Base-by-base conservation (phyloP, 2,113 vertebrate species). In the Megalops atlanticus region DNA sequence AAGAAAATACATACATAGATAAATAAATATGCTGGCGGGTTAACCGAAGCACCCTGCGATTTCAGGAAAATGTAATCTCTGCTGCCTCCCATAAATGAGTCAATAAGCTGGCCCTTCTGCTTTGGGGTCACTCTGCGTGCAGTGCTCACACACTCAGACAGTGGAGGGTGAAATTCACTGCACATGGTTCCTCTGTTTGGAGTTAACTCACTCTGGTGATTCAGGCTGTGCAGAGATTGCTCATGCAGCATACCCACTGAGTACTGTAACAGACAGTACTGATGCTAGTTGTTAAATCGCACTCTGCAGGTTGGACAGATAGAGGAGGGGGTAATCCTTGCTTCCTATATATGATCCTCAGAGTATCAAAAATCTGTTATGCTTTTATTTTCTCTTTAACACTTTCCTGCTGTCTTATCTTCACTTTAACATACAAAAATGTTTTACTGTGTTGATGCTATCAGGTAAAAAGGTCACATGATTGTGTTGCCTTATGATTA, bases 11-110 rank as follows among this genome's bases (percentile, higher is more conserved):
- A 54, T 11, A 77, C 14, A 18, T 2, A 16, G 24, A 47, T 16
- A 16, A 24, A 38, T 36, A 10, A 77, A 54, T 36, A 36, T 27
- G 47, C 16, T 36, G 31, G 58, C 72, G 54, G 82, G 80, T 72
- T 70, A 75, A 54, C 75, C 75, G 41, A 38, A 40, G 76, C 36
- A 24, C 18, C 21, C 14, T 40, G 76, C 52, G 8, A 74, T 24
- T n/a, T n/a, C 52, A 58, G 52, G 3, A 24, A 58, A 21, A 58
- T 58, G 52, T n/a, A 58, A n/a, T 45, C n/a, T 49, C 45, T n/a
- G 21, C 6, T n/a, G 14, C 21, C 54, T 45, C 14, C 14, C 43
- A 45, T 45, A 6, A 45, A 18, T 5, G 52, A 58, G 52, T 58
- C 21, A n/a, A 70, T 58, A 16, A 58, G 54, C 7, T 16, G 54